phyloP scores from a whole-genome alignment of 2,797 vertebrate species.

The Enteromius treurensis region DNA sequence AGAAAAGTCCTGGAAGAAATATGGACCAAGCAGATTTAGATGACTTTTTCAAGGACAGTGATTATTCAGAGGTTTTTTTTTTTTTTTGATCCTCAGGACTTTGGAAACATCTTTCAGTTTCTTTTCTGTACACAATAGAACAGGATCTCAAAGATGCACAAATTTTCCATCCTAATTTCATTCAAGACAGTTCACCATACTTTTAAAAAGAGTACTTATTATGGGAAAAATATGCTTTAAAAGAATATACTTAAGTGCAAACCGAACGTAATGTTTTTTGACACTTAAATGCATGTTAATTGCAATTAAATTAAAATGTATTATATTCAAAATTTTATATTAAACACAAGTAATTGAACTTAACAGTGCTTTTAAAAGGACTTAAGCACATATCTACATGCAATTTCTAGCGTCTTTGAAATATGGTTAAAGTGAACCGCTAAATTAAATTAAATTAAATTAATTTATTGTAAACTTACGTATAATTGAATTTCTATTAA shows the following conservation, averaged over 20 bases:
- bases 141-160: background rate
- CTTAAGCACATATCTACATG: background rate
- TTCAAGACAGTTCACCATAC: background rate
- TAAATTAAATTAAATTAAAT: background rate
- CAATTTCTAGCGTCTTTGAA: background rate
- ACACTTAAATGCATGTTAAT: background rate
- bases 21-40: background rate
- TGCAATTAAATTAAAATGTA: too few species aligned
- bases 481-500: background rate
- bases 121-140: background rate
- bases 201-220: background rate
- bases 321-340: background rate
- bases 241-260: background rate
- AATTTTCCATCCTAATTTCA: background rate
- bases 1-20: constrained; percentile 61
- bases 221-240: background rate
- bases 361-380: background rate
- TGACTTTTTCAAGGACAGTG: background rate
- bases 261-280: background rate
- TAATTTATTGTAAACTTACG: background rate
- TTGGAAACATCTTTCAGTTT: background rate
- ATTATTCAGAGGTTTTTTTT: background rate
- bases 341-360: background rate
- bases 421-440: background rate
- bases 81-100: background rate